A percentile compares a stretch with the other conserved stretches of the same genome.
Conservation (phyloP, 2,888 invertebrate genomes). For the Drosophila greeni region DNA sequence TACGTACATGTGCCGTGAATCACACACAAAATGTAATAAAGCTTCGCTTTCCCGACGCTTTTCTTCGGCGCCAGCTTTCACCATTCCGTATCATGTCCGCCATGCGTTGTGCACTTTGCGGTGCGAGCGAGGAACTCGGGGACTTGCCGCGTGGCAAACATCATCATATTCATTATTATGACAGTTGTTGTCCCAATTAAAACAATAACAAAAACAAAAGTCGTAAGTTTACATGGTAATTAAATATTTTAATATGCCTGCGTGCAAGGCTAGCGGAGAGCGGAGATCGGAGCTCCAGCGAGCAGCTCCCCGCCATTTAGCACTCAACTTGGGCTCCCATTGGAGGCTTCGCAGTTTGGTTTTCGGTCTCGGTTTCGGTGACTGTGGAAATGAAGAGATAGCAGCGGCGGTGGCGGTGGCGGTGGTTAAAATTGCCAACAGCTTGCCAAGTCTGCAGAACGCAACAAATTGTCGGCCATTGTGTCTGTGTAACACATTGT, state of each 20-base stretch:
- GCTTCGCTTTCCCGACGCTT: slow-evolving; percentile 50
- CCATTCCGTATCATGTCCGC: slow-evolving; percentile 51
- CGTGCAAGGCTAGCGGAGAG: slow-evolving; percentile 10
- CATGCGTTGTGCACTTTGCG: slow-evolving; percentile 51
- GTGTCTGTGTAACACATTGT: slow-evolving; percentile 18
- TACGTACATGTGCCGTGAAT: slow-evolving; percentile 41
- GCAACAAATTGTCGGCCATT: slow-evolving; percentile 52
- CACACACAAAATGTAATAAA: slow-evolving; percentile 68
- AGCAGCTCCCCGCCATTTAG: slow-evolving; percentile 24
- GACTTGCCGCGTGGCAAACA: slow-evolving; percentile 52
- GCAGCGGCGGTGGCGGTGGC: slow-evolving; percentile 44
- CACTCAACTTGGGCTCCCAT: slow-evolving; percentile 30
- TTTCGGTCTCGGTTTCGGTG: slow-evolving; percentile 32
- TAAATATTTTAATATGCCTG: slow-evolving; percentile 76
- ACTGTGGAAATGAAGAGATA: slow-evolving; percentile 39
- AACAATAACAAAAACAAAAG: slow-evolving; percentile 73
- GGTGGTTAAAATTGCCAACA: slow-evolving; percentile 63
- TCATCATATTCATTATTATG: slow-evolving; percentile 75
- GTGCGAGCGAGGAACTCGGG: slow-evolving; percentile 15
- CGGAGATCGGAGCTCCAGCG: background rate
- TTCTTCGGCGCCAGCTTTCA: slow-evolving; percentile 13
- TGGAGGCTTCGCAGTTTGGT: slow-evolving; percentile 27
- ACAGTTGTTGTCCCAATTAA: slow-evolving; percentile 75
- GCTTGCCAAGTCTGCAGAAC: slow-evolving; percentile 42
- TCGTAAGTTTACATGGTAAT: slow-evolving; percentile 76